phyloP scores from a whole-genome alignment of 2,113 vertebrate genomes.

The Burhinus oedicnemus region DNA sequence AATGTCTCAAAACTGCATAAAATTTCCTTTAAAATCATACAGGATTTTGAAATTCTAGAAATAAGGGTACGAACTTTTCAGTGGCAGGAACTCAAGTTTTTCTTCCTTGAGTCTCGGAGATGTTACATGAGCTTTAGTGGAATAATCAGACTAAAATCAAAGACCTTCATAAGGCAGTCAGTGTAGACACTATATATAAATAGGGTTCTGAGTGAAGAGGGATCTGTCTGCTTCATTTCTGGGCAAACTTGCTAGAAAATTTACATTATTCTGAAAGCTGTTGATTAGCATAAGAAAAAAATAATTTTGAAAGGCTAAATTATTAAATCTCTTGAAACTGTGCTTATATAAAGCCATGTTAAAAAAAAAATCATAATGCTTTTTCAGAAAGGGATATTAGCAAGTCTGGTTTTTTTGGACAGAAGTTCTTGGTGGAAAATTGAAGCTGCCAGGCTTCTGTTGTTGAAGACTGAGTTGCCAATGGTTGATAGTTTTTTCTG shows the following conservation, averaged over 20 bases:
- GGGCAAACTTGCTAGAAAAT: background rate
- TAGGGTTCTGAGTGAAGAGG: background rate
- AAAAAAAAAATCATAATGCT: background rate
- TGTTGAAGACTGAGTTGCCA: background rate
- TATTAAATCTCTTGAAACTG: background rate
- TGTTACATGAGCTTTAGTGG: background rate
- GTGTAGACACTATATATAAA: background rate
- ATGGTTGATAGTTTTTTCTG: background rate
- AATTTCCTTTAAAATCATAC: background rate
- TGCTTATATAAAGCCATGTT: background rate
- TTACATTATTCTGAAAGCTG: background rate
- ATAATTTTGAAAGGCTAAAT: background rate
- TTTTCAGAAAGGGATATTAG: background rate
- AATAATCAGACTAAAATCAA: background rate
- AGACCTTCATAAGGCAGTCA: background rate
- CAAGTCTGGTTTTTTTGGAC: background rate
- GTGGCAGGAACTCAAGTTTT: background rate
- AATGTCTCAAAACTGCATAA: background rate
- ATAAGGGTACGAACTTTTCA: background rate
- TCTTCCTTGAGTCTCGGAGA: background rate
- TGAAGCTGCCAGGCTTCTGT: background rate
- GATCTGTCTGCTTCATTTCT: background rate
- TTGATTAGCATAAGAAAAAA: background rate
- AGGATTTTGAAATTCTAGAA: background rate
- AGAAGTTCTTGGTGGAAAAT: background rate